Evolutionary conservation across 2,888 invertebrate species (phyloP), one percentile per base, ranked within the genome.

Genomic region (Serripes groenlandicus): DNA sequence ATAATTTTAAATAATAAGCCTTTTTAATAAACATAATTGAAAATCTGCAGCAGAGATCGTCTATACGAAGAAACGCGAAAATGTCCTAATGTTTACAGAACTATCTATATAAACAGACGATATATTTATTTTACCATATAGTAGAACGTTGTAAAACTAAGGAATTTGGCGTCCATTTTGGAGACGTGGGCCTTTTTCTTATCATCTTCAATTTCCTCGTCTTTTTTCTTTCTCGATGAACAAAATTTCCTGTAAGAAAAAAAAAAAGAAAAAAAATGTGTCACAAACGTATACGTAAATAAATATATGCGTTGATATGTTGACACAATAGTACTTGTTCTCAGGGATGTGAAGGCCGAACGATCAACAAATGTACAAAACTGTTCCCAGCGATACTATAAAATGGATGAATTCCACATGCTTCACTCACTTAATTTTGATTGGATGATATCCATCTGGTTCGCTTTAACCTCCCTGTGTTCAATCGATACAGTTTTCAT

Each of bases 101-200:
- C n/a, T n/a, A 42, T 42, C 42, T 7, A 42, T 11, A 15, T 42
- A 42, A 42, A 42, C 42, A 7, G 42, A 42, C 42, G 7, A 11
- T 42, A 42, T 42, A 49, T 49, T 15, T 49, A 1, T 49, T n/a
- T 85, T 84, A 94, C 94, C 85, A 92, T 37, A 78, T 93, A 94
- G 81, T 92, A 94, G 75, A 94, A 93, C 5, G 94, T 94, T 34
- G 92, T 93, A 76, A 94, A 91, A 77, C 94, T 94, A 81, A 94
- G 89, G 75, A 94, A 92, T 32, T 92, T 89, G 11, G 93, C 93
- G 80, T 93, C 93, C 75, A 94, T 90, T 81, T 94, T 94, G 15
- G 94, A 94, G 34, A 89, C 83, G 71, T 92, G 92, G 64, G 89
- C 81, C 60, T 92, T 90, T 77, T 91, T 91, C 73, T 91, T 90